phyloP scores from a whole-genome alignment of 1,140 invertebrate species.

The Drosophila pruinosa region DNA sequence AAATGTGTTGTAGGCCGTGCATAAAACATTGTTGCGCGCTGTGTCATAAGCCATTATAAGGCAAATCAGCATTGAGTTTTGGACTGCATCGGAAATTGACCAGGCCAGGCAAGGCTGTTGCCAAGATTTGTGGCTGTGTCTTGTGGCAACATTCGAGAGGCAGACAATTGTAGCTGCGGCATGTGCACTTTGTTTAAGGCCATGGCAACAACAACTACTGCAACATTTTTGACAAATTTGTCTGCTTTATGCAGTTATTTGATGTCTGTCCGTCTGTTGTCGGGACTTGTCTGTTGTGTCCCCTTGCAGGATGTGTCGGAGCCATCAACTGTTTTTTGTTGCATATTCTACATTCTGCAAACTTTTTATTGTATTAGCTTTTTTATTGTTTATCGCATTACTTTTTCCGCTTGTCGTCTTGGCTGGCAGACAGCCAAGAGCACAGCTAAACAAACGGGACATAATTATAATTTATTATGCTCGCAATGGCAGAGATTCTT shows the following conservation, averaged over 20 bases:
- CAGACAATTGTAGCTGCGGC: conserved; percentile 1
- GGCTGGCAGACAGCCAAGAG: conserved; percentile 47
- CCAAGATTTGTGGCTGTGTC: conserved; percentile 29
- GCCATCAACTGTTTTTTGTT: conserved; percentile 7
- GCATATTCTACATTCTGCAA: neutral
- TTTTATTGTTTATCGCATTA: conserved; percentile 11
- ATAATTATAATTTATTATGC: conserved; percentile 66
- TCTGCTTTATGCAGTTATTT: conserved; percentile 13
- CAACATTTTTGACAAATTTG: conserved; percentile 24
- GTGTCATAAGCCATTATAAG: conserved; percentile 60
- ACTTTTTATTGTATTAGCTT: conserved; percentile 26
- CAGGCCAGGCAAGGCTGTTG: conserved; percentile 18
- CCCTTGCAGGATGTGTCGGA: conserved; percentile 3
- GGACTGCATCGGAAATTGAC: conserved; percentile 51
- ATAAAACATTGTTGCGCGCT: conserved; percentile 19
- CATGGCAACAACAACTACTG: neutral
- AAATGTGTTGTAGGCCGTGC: conserved; percentile 7
- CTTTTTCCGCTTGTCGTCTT: conserved; percentile 15
- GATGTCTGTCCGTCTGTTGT: conserved; percentile 3
- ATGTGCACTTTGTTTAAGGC: conserved; percentile 20
- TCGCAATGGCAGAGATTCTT: conserved; percentile 1
- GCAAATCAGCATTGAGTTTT: conserved; percentile 44
- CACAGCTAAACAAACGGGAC: conserved; percentile 46
- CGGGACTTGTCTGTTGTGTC: neutral
- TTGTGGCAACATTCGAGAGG: conserved; percentile 34